These are phyloP conservation scores for Cololabis saira DNA, from an alignment of 2,113 vertebrate genomes.

Conservation along the genomic window DNA sequence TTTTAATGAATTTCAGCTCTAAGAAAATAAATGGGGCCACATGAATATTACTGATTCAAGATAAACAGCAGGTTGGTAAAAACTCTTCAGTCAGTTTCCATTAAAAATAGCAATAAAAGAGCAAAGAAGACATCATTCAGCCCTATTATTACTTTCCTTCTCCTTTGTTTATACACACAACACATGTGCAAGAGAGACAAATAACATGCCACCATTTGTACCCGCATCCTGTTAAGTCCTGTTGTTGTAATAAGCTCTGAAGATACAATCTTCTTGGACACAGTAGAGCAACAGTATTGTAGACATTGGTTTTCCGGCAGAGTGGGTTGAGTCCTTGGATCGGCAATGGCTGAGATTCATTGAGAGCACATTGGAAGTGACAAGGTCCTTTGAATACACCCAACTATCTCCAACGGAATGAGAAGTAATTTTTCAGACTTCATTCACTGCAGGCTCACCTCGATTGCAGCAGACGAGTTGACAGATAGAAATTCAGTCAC, in stretches of 20 bases:
- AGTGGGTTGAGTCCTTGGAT: constrained; percentile 54
- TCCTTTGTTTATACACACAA: constrained; percentile 14
- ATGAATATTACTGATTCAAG: background rate
- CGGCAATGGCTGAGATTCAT: constrained; percentile 71
- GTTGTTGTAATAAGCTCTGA: constrained; percentile 71
- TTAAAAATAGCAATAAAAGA: background rate
- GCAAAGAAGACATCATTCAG: background rate
- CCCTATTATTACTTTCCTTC: constrained; percentile 1
- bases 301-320: constrained; percentile 55
- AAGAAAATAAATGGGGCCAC: background rate
- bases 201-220: constrained; percentile 10
- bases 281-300: constrained; percentile 47
- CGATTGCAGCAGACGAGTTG: constrained; percentile 58
- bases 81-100: background rate
- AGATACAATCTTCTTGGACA: constrained; percentile 73
- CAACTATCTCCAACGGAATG: constrained; percentile 67
- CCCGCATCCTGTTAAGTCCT: constrained; percentile 19
- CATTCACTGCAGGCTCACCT: constrained; percentile 70
- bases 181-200: background rate
- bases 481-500: constrained; percentile 39
- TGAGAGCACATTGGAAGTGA: constrained; percentile 78
- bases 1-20: too few species aligned
- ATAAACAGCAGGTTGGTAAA: background rate
- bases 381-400: constrained; percentile 78
- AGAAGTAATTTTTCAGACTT: constrained; percentile 76